A percentile compares a stretch with the other conserved stretches of the same genome.
Conservation (phyloP, 2,888 invertebrate species). For the Helicoverpa assulta region DNA sequence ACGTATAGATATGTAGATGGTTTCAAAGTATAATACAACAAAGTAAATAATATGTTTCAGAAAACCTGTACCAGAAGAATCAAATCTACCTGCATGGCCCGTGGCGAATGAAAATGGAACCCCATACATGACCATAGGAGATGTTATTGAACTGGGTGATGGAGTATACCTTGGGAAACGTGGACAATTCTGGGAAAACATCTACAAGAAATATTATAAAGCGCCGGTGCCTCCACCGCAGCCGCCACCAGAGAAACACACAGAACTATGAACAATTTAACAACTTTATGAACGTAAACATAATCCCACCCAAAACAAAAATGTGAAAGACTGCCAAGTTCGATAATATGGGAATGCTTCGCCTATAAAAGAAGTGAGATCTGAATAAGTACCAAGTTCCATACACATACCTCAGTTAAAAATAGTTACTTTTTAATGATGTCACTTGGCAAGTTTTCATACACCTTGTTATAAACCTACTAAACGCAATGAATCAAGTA, state of each 20-base stretch:
- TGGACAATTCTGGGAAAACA: constrained; percentile 69
- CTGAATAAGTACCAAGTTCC: too few relatives aligned
- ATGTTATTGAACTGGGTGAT: constrained; percentile 55
- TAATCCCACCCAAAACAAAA: too few relatives aligned
- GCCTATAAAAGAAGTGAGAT: too few relatives aligned
- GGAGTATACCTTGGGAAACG: constrained; percentile 61
- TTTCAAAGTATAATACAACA: neutral
- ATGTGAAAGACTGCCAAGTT: too few relatives aligned
- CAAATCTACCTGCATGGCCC: constrained; percentile 66
- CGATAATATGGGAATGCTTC: too few relatives aligned
- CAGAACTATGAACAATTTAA: constrained; percentile 21
- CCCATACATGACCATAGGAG: constrained; percentile 70
- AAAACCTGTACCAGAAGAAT: constrained; percentile 66
- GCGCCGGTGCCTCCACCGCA: constrained; percentile 65
- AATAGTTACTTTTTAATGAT: too few relatives aligned
- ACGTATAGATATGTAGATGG: neutral
- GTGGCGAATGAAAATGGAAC: constrained; percentile 53
- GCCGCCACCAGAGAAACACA: constrained; percentile 12
- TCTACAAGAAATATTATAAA: constrained; percentile 69
- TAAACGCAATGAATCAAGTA: too few relatives aligned
- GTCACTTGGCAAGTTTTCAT: too few relatives aligned
- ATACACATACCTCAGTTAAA: too few relatives aligned
- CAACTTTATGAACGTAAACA: neutral
- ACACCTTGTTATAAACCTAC: too few relatives aligned
- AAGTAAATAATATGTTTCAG: constrained; percentile 52